phyloP scores from a whole-genome alignment of 1,140 invertebrate genomes.

The Leucophenga varia region DNA sequence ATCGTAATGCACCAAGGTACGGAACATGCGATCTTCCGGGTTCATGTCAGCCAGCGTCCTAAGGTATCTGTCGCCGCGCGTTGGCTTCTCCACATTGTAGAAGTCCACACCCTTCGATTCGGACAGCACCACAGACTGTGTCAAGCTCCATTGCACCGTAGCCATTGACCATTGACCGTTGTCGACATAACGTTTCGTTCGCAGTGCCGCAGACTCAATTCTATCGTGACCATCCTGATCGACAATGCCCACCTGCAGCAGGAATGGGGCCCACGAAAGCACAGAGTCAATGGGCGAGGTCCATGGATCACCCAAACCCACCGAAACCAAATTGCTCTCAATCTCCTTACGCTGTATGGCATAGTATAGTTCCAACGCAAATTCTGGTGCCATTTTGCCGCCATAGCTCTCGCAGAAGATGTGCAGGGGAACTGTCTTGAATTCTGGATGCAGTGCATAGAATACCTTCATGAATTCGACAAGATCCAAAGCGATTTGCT shows the following conservation, averaged over 20 bases:
- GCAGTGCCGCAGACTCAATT: constrained; percentile 59
- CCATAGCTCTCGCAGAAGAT: constrained; percentile 88
- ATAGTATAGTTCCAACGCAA: constrained; percentile 63
- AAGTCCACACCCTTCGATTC: constrained; percentile 71
- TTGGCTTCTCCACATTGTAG: constrained; percentile 72
- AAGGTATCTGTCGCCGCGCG: constrained; percentile 25
- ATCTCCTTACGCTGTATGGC: constrained; percentile 67
- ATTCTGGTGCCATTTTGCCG: constrained; percentile 86
- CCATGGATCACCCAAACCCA: constrained; percentile 85
- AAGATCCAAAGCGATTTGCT: constrained; percentile 77
- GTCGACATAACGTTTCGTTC: constrained; percentile 60
- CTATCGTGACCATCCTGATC: constrained; percentile 62
- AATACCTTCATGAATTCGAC: constrained; percentile 71
- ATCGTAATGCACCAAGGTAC: constrained; percentile 47
- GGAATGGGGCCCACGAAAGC: constrained; percentile 75
- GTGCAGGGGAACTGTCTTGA: constrained; percentile 74
- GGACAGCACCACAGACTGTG: constrained; percentile 63
- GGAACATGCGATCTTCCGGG: constrained; percentile 45
- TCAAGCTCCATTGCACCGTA: constrained; percentile 65
- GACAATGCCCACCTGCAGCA: constrained; percentile 61
- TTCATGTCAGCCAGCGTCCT: constrained; percentile 17
- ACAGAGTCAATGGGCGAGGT: constrained; percentile 82
- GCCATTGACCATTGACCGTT: constrained; percentile 62
- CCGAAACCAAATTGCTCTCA: constrained; percentile 72
- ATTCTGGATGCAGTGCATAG: constrained; percentile 65